Conservation (phyloP, 2,797 vertebrate genomes). For the Halcyon badia region DNA sequence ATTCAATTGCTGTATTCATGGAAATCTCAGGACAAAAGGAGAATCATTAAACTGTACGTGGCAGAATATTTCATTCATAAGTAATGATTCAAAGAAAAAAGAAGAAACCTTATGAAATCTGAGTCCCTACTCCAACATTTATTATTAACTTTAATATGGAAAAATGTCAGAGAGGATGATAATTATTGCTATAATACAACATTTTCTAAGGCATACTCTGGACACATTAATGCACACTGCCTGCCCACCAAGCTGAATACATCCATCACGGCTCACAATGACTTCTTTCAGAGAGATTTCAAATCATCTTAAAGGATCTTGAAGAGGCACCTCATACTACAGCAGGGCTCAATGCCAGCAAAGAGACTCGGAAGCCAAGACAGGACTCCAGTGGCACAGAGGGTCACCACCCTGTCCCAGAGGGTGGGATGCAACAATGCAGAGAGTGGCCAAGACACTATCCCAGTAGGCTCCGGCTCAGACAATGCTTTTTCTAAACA, state of each 20-base stretch:
- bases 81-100: slow-evolving; percentile 3
- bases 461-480: neutral
- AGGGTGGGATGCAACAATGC: neutral
- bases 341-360: neutral
- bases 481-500: neutral
- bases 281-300: neutral
- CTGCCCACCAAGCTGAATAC: neutral
- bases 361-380: neutral
- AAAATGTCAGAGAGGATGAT: neutral
- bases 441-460: neutral
- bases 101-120: neutral
- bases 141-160: neutral
- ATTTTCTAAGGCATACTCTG: neutral
- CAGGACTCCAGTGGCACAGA: neutral
- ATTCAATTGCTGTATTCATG: neutral
- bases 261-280: neutral
- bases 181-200: neutral
- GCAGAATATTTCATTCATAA: neutral
- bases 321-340: neutral
- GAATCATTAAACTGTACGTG: neutral
- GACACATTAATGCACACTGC: neutral
- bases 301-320: neutral
- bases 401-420: neutral
- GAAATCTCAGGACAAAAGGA: neutral
- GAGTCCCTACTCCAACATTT: neutral